Evolutionary conservation across 2,113 vertebrate species (phyloP).

Genomic region (Dasypus novemcinctus): DNA sequence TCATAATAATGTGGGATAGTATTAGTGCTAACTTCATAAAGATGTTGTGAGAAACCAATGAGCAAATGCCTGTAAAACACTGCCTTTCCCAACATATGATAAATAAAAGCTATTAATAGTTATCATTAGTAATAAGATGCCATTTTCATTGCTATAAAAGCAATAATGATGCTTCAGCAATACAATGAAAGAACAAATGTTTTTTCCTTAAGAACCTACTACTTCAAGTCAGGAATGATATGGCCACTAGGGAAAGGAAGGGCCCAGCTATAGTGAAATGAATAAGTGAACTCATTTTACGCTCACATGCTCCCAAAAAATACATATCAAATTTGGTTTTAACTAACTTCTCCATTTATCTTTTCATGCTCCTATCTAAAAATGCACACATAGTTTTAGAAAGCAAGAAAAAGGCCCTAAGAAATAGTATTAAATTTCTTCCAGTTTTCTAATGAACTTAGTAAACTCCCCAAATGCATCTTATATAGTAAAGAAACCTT

Average conservation of each 20-base stretch:
- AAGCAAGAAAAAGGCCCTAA: slow-evolving; percentile 64
- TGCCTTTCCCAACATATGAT: not conserved
- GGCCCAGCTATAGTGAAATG: not conserved
- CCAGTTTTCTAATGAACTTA: slow-evolving; percentile 77
- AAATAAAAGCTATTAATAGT: not conserved
- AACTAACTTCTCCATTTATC: not conserved
- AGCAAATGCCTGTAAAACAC: not conserved
- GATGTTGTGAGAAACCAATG: not conserved
- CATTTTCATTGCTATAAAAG: not conserved
- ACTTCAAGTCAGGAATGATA: not conserved
- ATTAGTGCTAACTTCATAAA: not conserved
- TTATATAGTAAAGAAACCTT: slow-evolving; percentile 72
- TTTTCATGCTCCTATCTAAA: slow-evolving; percentile 5
- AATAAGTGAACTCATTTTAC: not conserved
- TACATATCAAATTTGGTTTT: slow-evolving; percentile 55
- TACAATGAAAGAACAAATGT: not conserved
- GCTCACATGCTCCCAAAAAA: slow-evolving; percentile 43
- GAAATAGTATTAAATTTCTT: slow-evolving; percentile 74
- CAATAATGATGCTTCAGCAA: not conserved
- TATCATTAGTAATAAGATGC: not conserved
- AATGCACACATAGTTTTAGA: slow-evolving; percentile 57
- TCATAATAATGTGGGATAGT: not conserved
- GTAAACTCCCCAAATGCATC: slow-evolving; percentile 77
- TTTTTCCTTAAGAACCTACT: not conserved
- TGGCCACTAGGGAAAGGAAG: not conserved